These are phyloP conservation scores for Vanessa atalanta DNA, from an alignment of 1,140 invertebrate genomes.

Conservation along the genomic window DNA sequence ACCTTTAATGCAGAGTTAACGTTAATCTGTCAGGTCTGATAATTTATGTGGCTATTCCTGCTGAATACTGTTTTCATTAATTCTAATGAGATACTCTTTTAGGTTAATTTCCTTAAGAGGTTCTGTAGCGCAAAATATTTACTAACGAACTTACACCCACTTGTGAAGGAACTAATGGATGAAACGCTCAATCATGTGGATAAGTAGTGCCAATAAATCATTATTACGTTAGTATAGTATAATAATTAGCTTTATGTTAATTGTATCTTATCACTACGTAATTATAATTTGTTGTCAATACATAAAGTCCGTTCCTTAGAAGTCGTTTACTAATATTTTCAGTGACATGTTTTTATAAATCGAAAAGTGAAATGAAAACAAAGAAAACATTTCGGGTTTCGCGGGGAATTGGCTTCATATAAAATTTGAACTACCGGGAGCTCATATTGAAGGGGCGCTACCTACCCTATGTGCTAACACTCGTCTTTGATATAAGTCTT, in stretches of 20 bases:
- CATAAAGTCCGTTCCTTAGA: too few relatives aligned
- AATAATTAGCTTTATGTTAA: too few relatives aligned
- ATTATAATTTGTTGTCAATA: too few relatives aligned
- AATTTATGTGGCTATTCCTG: conserved; percentile 58
- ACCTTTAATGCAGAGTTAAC: conserved; percentile 37
- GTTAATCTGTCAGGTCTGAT: conserved; percentile 48
- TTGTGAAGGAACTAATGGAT: neutral
- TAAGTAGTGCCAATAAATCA: conserved; percentile 2
- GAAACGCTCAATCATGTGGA: conserved; percentile 11
- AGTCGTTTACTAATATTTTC: neutral
- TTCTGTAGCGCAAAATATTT: conserved; percentile 32
- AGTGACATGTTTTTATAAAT: conserved; percentile 14
- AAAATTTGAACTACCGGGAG: conserved; percentile 68
- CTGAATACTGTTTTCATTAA: conserved; percentile 60
- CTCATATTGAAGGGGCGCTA: conserved; percentile 62
- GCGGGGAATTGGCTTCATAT: conserved; percentile 50
- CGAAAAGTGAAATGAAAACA: conserved; percentile 15
- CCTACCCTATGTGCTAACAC: conserved; percentile 68
- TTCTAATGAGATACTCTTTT: conserved; percentile 53
- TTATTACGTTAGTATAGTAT: neutral
- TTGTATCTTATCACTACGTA: too few relatives aligned
- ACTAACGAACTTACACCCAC: conserved; percentile 24
- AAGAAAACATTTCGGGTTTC: conserved; percentile 38
- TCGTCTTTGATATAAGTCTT: conserved; percentile 75
- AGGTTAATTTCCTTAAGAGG: conserved; percentile 58